Evolutionary conservation across 37 sponge, comb jelly and placozoan genomes (phyloP), one percentile per base, ranked within the genome.

Genomic region (Chondrosia reniformis): DNA sequence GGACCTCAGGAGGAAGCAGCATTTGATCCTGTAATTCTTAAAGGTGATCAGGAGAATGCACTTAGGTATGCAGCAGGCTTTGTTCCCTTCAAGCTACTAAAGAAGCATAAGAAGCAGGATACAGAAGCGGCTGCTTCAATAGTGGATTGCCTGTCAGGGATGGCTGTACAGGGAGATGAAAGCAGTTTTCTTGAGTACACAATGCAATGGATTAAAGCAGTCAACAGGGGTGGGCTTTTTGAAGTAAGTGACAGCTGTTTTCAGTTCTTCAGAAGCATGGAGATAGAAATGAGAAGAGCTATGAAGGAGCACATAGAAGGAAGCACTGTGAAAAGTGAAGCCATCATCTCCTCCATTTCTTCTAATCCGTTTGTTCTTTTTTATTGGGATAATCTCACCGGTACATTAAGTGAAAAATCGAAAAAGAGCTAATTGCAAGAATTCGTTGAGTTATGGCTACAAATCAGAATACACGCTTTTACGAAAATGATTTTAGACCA

Each of bases 21-120:
- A n/a, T n/a, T n/a, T n/a, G n/a, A n/a, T n/a, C n/a, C n/a, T n/a
- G n/a, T n/a, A n/a, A n/a, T n/a, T n/a, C n/a, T n/a, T n/a, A n/a
- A n/a, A n/a, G n/a, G n/a, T n/a, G n/a, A n/a, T n/a, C 72, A 69
- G 13, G 72, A 69, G 72, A 69, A 69, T 69, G 43, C 42, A 21
- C 41, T 69, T 3, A 21, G 43, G 24, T 69, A 69, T 69, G 43
- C 43, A 6, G 72, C 72, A 40, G 72, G 72, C 41, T 69, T 25
- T 69, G 72, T 69, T 21, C 72, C 72, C 19, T 69, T 69, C 42
- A 69, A 13, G 25, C n/a, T 64, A 7, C 31, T 64, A 33, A 4
- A 27, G 15, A 64, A 33, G 31, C 33, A 64, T 10, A 64, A 64
- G 66, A 64, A 64, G 66, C 25, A 13, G 66, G 66, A 33, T 32